Conservation (phyloP, 64 coral and sea anemone species). For the Montipora sp. region DNA sequence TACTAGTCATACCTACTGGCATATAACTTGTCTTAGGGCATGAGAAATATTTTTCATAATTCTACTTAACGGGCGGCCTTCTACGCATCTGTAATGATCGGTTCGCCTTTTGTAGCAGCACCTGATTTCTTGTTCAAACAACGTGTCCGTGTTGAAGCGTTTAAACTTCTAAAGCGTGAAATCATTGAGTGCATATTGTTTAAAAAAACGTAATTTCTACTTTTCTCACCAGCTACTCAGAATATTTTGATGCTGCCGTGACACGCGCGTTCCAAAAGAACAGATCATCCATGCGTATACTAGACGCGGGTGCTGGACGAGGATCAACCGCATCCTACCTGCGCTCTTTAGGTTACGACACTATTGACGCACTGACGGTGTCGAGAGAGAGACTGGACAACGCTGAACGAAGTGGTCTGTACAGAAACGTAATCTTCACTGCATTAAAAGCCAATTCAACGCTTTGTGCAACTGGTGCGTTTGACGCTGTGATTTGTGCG, state of each 20-base stretch:
- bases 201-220: too few species aligned
- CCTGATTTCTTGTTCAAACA: too few species aligned
- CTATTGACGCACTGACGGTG: constrained; percentile 34
- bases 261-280: constrained; percentile 1
- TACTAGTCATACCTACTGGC: too few species aligned
- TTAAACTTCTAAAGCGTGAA: too few species aligned
- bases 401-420: constrained; percentile 22
- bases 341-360: constrained; percentile 36
- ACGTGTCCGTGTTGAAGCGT: too few species aligned
- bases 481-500: constrained; percentile 40
- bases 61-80: too few species aligned
- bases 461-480: constrained; percentile 27
- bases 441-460: constrained; percentile 35
- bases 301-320: constrained; percentile 11
- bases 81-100: too few species aligned
- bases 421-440: constrained; percentile 38
- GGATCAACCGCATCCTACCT: constrained; percentile 32
- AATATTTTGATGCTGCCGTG: constrained; percentile 37
- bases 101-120: too few species aligned
- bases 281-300: constrained; percentile 25
- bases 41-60: too few species aligned
- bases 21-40: too few species aligned
- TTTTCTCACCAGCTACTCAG: not conserved
- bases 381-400: constrained; percentile 38
- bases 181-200: too few species aligned